Percentiles rank a stretch among this genome's conserved stretches.
Evolutionary conservation across 1,140 invertebrate genomes (phyloP).

Genomic region (Drosophila funebris): DNA sequence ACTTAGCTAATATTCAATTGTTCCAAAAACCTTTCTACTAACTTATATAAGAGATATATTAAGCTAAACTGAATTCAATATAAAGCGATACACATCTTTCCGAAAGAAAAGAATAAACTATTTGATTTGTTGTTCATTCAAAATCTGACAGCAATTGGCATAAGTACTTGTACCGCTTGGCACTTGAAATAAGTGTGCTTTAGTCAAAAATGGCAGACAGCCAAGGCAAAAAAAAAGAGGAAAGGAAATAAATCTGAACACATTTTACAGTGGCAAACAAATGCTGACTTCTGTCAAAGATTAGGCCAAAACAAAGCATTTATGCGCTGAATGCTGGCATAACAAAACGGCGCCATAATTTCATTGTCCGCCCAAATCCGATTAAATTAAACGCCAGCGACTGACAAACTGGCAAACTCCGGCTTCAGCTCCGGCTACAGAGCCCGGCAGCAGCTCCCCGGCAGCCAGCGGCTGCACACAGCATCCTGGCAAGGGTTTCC

Average conservation of each 20-base stretch:
- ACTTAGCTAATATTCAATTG: no score
- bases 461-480: conserved; percentile 64
- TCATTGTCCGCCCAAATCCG: conserved; percentile 73
- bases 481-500: conserved; percentile 75
- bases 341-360: conserved; percentile 73
- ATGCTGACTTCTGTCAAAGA: conserved; percentile 78
- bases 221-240: no score
- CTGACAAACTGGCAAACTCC: conserved; percentile 40
- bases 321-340: conserved; percentile 63
- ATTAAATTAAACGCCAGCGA: conserved; percentile 75
- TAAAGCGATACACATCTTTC: background rate
- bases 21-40: no score
- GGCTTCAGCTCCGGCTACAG: background rate
- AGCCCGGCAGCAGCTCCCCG: background rate
- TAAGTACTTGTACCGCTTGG: conserved; percentile 22
- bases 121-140: background rate
- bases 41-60: no score
- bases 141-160: background rate
- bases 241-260: conserved; percentile 60
- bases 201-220: conserved; percentile 35
- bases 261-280: conserved; percentile 66
- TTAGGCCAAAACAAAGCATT: conserved; percentile 78
- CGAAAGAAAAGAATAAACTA: background rate
- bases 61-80: background rate
- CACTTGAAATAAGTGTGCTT: conserved; percentile 41